phyloP scores from a whole-genome alignment of 1,140 invertebrate genomes.

The Periplaneta americana region DNA sequence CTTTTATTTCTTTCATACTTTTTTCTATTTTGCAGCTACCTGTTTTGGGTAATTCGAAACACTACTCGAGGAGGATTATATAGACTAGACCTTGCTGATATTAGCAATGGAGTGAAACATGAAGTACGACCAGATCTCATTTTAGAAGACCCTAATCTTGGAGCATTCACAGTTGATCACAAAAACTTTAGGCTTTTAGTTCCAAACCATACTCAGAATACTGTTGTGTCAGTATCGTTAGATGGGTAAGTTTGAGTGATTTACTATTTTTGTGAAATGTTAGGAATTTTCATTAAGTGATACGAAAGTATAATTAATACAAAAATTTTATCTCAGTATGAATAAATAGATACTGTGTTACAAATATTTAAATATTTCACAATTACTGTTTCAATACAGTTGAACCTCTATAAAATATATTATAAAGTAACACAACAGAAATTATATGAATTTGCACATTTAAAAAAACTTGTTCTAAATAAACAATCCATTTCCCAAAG shows the following conservation, averaged over 20 bases:
- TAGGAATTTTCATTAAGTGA: too few relatives aligned
- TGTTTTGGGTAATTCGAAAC: slow-evolving; percentile 70
- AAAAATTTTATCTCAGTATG: too few relatives aligned
- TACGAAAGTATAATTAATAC: too few relatives aligned
- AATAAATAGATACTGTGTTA: too few relatives aligned
- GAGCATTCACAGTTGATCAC: slow-evolving; percentile 73
- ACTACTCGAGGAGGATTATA: slow-evolving; percentile 56
- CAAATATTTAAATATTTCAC: too few relatives aligned
- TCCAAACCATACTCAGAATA: slow-evolving; percentile 64
- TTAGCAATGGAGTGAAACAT: slow-evolving; percentile 58
- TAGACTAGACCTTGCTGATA: slow-evolving; percentile 68
- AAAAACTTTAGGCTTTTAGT: slow-evolving; percentile 75
- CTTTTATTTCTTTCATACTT: not conserved
- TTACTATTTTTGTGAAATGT: too few relatives aligned
- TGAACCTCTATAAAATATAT: too few relatives aligned
- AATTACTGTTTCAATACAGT: too few relatives aligned
- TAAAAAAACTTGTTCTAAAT: too few relatives aligned
- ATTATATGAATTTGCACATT: too few relatives aligned
- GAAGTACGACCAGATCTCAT: slow-evolving; percentile 51
- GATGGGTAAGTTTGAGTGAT: slow-evolving; percentile 56
- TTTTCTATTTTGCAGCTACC: slow-evolving; percentile 49
- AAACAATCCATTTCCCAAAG: too few relatives aligned
- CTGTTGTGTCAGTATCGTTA: slow-evolving; percentile 71
- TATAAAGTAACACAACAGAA: too few relatives aligned
- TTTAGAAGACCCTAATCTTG: slow-evolving; percentile 50